These are phyloP conservation scores for Amphipyra berbera DNA, from an alignment of 2,888 invertebrate genomes.

Conservation along the genomic window DNA sequence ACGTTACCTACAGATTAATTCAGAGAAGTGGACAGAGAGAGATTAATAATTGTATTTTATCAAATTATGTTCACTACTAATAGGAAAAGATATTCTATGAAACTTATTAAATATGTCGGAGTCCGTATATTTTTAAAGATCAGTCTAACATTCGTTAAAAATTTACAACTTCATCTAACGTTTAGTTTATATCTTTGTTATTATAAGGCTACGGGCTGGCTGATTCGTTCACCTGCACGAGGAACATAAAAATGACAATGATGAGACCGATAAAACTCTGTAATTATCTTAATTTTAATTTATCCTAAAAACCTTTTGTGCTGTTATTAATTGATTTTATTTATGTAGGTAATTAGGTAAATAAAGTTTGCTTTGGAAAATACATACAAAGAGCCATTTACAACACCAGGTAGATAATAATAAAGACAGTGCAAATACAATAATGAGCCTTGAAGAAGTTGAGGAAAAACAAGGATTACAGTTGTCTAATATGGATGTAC, in stretches of 20 bases:
- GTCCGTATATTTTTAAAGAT: slow-evolving; percentile 87
- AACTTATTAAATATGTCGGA: slow-evolving; percentile 80
- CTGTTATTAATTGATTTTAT: slow-evolving; percentile 35
- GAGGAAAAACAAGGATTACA: slow-evolving; percentile 22
- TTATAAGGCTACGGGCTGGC: slow-evolving; percentile 78
- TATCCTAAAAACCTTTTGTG: slow-evolving; percentile 38
- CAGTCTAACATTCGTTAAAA: slow-evolving; percentile 90
- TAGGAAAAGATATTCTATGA: slow-evolving; percentile 77
- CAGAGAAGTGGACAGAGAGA: slow-evolving; percentile 84
- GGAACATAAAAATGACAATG: slow-evolving; percentile 53
- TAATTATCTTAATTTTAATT: slow-evolving; percentile 31
- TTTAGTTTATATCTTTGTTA: slow-evolving; percentile 70
- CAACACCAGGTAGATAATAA: slow-evolving; percentile 23
- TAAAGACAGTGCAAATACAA: slow-evolving; percentile 23
- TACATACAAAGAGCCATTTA: slow-evolving; percentile 31
- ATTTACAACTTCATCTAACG: slow-evolving; percentile 74
- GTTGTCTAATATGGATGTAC: slow-evolving; percentile 30
- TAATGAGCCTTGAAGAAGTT: slow-evolving; percentile 24
- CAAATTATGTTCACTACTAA: slow-evolving; percentile 70
- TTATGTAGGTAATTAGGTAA: slow-evolving; percentile 10
- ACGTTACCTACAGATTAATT: slow-evolving; percentile 72
- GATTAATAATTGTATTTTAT: slow-evolving; percentile 67
- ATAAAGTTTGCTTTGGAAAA: slow-evolving; percentile 17
- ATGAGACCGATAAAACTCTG: slow-evolving; percentile 36
- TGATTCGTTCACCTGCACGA: slow-evolving; percentile 49